phyloP scores from a whole-genome alignment of 1,140 invertebrate species.

The Diorhabda elongata region DNA sequence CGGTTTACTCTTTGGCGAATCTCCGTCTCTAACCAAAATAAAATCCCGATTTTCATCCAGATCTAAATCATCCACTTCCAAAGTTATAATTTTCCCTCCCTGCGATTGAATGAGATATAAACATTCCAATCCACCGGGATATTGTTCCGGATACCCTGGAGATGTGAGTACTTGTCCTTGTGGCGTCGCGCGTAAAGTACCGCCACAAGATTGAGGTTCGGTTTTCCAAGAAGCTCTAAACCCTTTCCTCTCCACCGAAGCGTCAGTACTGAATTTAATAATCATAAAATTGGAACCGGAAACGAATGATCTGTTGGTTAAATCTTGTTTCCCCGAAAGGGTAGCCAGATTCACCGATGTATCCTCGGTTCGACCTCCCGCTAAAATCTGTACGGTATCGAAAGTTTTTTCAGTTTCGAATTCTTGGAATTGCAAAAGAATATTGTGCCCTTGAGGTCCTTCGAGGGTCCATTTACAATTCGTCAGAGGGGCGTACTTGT shows the following conservation, averaged over 20 bases:
- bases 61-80: conserved; percentile 88
- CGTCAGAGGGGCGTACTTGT: conserved; percentile 82
- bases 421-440: conserved; percentile 88
- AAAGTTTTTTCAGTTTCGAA: conserved; percentile 96
- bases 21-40: conserved; percentile 84
- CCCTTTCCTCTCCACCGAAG: conserved; percentile 88
- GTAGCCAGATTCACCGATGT: conserved; percentile 87
- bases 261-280: conserved; percentile 92
- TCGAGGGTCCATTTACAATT: conserved; percentile 98
- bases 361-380: conserved; percentile 91
- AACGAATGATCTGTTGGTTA: conserved; percentile 78
- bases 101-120: conserved; percentile 88
- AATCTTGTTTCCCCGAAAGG: conserved; percentile 82
- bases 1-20: conserved; percentile 75
- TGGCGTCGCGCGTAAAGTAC: conserved; percentile 73
- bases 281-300: conserved; percentile 98
- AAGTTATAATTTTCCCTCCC: conserved; percentile 78
- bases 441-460: conserved; percentile 91
- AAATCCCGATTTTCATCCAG: conserved; percentile 82
- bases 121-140: conserved; percentile 92
- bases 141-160: conserved; percentile 86
- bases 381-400: conserved; percentile 92
- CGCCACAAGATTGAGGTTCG: conserved; percentile 85
- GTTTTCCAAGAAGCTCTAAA: conserved; percentile 92
- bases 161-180: conserved; percentile 81